phyloP scores from a whole-genome alignment of 1,140 invertebrate genomes.

The Polypedilum pembai region DNA sequence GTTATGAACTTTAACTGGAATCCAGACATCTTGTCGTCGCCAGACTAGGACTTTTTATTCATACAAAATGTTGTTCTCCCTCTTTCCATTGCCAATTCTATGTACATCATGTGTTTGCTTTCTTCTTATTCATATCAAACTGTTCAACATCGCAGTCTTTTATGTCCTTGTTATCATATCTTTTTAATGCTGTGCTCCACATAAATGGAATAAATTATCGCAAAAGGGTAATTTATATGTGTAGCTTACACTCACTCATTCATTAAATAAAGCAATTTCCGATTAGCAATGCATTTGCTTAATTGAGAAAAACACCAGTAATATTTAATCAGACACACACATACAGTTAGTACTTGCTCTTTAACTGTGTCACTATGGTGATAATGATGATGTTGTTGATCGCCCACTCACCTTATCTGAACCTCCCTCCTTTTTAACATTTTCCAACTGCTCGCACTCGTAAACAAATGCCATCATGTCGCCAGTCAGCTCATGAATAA shows the following conservation, averaged over 20 bases:
- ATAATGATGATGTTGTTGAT: neutral
- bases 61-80: neutral
- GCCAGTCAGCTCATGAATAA: neutral
- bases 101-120: neutral
- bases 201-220: neutral
- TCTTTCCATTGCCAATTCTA: neutral
- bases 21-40: conserved; percentile 1
- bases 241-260: neutral
- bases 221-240: too few relatives aligned
- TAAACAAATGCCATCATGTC: neutral
- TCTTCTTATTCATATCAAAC: neutral
- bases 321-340: neutral
- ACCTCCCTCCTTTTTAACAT: neutral
- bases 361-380: conserved; percentile 1
- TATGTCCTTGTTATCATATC: neutral
- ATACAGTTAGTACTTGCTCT: neutral
- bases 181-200: neutral
- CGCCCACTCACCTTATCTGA: neutral
- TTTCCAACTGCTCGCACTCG: neutral
- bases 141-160: neutral
- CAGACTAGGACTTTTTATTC: neutral
- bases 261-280: neutral
- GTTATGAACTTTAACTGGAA: conserved; percentile 6
- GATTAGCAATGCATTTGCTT: neutral
- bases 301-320: neutral